These are phyloP conservation scores for Natator depressus DNA, from an alignment of 2,113 vertebrate genomes.

Conservation along the genomic window DNA sequence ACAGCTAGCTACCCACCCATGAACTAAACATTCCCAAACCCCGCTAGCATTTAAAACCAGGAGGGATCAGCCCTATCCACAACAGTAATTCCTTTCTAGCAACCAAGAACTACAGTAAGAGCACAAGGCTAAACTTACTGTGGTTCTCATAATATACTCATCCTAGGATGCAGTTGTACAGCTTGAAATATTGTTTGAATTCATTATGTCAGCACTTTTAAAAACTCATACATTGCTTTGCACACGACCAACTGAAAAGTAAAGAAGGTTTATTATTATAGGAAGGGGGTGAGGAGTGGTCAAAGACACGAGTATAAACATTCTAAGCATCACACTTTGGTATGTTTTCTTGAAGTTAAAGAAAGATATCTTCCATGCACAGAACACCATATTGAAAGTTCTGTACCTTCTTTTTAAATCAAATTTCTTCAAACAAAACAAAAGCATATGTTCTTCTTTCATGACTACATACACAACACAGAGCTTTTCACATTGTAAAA, in stretches of 20 bases:
- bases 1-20: not conserved
- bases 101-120: not conserved
- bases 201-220: not conserved
- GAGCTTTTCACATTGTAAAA: not conserved
- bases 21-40: not conserved
- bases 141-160: not conserved
- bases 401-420: not conserved
- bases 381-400: not conserved
- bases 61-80: not conserved
- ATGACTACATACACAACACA: not conserved
- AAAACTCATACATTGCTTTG: not conserved
- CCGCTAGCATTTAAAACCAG: not conserved
- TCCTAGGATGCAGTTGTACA: not conserved
- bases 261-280: not conserved
- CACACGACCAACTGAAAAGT: not conserved
- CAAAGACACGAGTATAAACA: not conserved
- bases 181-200: not conserved
- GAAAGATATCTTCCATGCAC: not conserved
- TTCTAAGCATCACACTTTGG: fast-evolving
- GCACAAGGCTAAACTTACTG: not conserved
- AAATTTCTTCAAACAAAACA: not conserved
- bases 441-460: not conserved
- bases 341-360: not conserved
- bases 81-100: not conserved
- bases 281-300: not conserved